Evolutionary conservation across 2,888 invertebrate genomes (phyloP).

Genomic region (Megamerina dolium): DNA sequence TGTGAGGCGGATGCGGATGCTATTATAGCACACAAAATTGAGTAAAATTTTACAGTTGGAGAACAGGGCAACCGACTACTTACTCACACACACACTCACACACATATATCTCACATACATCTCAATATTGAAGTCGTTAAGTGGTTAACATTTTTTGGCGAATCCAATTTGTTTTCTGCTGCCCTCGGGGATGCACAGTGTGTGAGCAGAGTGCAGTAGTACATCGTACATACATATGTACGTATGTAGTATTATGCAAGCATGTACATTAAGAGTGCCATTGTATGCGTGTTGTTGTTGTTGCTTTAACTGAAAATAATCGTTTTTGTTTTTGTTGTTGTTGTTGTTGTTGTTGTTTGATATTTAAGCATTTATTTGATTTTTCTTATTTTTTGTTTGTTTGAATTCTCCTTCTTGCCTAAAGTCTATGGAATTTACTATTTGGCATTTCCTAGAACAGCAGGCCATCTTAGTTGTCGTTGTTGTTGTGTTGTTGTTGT

Average conservation of each 20-base stretch:
- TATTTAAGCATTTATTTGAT: too few relatives aligned
- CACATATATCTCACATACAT: too few relatives aligned
- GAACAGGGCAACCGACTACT: conserved; percentile 4
- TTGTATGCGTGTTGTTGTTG: too few relatives aligned
- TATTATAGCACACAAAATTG: conserved; percentile 16
- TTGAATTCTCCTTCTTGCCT: too few relatives aligned
- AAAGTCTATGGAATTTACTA: too few relatives aligned
- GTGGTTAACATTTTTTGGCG: conserved; percentile 39
- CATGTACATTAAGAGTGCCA: background rate
- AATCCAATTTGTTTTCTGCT: conserved; percentile 22
- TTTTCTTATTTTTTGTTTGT: too few relatives aligned
- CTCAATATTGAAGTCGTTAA: conserved; percentile 27
- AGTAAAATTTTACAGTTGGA: conserved; percentile 13
- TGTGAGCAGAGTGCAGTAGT: conserved; percentile 17
- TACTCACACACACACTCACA: background rate
- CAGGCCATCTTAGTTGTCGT: too few relatives aligned
- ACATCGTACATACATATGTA: conserved; percentile 12
- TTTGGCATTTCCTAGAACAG: too few relatives aligned
- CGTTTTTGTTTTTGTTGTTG: too few relatives aligned
- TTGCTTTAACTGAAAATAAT: too few relatives aligned
- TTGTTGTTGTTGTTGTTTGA: too few relatives aligned
- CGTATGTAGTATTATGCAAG: conserved; percentile 23
- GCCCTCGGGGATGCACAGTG: conserved; percentile 1
- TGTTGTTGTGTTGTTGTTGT: too few relatives aligned
- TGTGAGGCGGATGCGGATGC: conserved; percentile 11